phyloP scores from a whole-genome alignment of 2,888 invertebrate species.

The Julus scanicus region DNA sequence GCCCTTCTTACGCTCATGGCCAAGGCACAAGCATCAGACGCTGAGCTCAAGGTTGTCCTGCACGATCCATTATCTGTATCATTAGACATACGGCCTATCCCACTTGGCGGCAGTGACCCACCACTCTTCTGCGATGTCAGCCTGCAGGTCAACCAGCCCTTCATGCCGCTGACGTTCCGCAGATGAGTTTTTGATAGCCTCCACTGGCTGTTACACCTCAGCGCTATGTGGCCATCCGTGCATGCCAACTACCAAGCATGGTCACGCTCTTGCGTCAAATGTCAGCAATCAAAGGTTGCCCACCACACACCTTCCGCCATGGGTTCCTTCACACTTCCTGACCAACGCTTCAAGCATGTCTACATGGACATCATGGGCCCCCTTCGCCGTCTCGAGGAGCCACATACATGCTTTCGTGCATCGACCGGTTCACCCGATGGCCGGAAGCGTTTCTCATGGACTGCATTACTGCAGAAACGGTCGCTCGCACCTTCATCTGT shows the following conservation, averaged over 20 bases:
- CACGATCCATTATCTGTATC: too few species aligned
- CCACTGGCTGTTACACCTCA: constrained; percentile 58
- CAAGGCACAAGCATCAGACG: too few species aligned
- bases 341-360: neutral
- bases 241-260: neutral
- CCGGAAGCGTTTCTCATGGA: neutral
- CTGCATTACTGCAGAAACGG: neutral
- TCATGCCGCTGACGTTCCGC: constrained; percentile 58
- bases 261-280: neutral
- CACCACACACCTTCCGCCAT: neutral
- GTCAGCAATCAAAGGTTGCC: neutral
- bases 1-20: too few species aligned
- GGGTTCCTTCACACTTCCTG: neutral
- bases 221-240: constrained; percentile 41
- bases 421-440: neutral
- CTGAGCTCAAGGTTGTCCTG: too few species aligned
- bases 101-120: too few species aligned
- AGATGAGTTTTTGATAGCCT: constrained; percentile 46
- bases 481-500: neutral
- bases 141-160: neutral
- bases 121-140: neutral
- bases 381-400: neutral
- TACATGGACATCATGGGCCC: neutral
- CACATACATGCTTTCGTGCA: neutral
- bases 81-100: too few species aligned